Percentiles rank a stretch among this genome's conserved stretches.
Evolutionary conservation across 2,113 vertebrate genomes (phyloP).

Genomic region (Salvator merianae): DNA sequence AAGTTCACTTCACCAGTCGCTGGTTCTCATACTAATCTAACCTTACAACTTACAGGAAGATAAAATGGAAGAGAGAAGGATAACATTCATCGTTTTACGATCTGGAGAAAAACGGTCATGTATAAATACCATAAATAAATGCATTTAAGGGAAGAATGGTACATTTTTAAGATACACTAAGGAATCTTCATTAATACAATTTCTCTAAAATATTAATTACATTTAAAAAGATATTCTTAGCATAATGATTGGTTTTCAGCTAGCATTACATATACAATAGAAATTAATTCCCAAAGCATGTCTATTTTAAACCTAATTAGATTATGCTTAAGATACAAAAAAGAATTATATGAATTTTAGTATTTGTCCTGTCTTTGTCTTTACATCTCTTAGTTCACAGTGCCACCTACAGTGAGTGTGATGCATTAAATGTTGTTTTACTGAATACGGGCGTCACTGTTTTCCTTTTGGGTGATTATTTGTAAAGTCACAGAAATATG

Average conservation of each 20-base stretch:
- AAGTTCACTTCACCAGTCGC: no score
- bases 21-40: no score
- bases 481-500: background rate
- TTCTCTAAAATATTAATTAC: background rate
- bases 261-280: background rate
- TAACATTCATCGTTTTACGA: no score
- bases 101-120: no score
- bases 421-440: constrained; percentile 10
- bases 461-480: background rate
- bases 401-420: constrained; percentile 63
- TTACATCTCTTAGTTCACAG: constrained; percentile 46
- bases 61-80: no score
- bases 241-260: background rate
- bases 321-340: background rate
- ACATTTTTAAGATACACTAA: no score
- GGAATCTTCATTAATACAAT: background rate
- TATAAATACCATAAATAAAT: no score
- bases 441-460: background rate
- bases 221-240: background rate
- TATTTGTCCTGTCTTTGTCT: constrained; percentile 1
- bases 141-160: no score
- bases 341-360: background rate
- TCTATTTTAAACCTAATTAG: background rate
- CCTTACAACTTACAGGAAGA: no score
- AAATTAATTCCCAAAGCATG: background rate